phyloP scores from a whole-genome alignment of 2,113 vertebrate genomes.

The Sturnira hondurensis region DNA sequence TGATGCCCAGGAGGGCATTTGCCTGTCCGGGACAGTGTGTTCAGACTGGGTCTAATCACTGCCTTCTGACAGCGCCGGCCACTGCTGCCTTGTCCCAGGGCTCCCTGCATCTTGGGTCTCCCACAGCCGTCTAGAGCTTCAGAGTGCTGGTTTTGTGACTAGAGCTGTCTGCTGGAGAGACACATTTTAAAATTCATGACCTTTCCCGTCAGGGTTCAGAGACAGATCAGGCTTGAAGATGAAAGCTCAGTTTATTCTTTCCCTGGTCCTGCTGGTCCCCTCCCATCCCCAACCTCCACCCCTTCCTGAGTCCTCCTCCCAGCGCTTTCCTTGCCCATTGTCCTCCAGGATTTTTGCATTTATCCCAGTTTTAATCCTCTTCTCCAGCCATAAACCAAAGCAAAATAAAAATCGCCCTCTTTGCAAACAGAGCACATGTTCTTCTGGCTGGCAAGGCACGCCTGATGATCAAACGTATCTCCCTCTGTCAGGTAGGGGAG shows the following conservation, averaged over 20 bases:
- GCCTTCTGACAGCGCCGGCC: background rate
- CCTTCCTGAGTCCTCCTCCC: constrained; percentile 47
- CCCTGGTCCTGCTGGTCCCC: constrained; percentile 29
- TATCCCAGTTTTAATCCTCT: constrained; percentile 54
- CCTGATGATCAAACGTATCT: constrained; percentile 79
- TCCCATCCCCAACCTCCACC: constrained; percentile 38
- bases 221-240: constrained; percentile 73
- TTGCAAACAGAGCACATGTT: constrained; percentile 69
- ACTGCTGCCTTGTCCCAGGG: background rate
- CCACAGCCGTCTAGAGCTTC: constrained; percentile 45
- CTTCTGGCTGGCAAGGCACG: constrained; percentile 32
- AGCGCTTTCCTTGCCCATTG: constrained; percentile 73
- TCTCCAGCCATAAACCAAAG: constrained; percentile 69
- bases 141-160: constrained; percentile 70
- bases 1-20: no score
- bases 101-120: constrained; percentile 48
- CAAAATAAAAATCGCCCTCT: constrained; percentile 74
- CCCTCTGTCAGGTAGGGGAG: constrained; percentile 72
- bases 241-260: constrained; percentile 73
- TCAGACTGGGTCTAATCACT: background rate
- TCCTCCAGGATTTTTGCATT: constrained; percentile 72
- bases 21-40: background rate
- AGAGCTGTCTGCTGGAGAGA: constrained; percentile 74
- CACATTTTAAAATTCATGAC: constrained; percentile 82
- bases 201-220: constrained; percentile 79